A percentile compares a stretch with the other conserved stretches of the same genome.
These are phyloP conservation scores for Euphysa ruthae DNA, from an alignment of 30 jellyfish, hydroid and myxozoan genomes.

Conservation along the genomic window DNA sequence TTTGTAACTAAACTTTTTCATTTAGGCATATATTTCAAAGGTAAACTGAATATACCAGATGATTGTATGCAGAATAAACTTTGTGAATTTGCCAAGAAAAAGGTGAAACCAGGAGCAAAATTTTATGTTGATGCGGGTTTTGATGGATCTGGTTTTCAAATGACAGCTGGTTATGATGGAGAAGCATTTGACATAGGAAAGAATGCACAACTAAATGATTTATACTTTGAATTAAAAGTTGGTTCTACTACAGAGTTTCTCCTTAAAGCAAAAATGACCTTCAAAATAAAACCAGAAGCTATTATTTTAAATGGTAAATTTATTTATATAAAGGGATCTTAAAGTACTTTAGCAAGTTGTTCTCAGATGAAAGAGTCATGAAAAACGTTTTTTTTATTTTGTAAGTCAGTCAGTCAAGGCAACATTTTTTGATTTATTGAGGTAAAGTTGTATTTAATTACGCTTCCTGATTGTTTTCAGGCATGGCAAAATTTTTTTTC, in stretches of 20 bases:
- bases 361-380: no score
- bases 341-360: no score
- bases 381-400: no score
- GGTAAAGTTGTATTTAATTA: no score
- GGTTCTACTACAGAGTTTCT: constrained; percentile 51
- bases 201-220: constrained; percentile 20
- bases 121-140: constrained; percentile 26
- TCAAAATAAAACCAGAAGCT: constrained; percentile 24
- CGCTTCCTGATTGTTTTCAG: no score
- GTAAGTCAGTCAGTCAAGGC: no score
- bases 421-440: no score
- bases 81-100: constrained; percentile 61
- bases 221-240: constrained; percentile 37
- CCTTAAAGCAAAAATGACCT: constrained; percentile 28
- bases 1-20: no score
- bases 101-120: constrained; percentile 10
- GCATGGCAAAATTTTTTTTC: no score
- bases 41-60: constrained; percentile 48
- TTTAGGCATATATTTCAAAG: constrained; percentile 54
- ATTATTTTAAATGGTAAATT: constrained; percentile 53
- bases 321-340: no score
- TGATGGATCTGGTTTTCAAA: constrained; percentile 41
- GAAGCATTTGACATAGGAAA: constrained; percentile 55
- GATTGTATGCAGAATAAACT: constrained; percentile 66
- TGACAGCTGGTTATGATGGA: constrained; percentile 52